Conservation (phyloP, 2,888 invertebrate species). For the Caenorhabditis auriculariae region DNA sequence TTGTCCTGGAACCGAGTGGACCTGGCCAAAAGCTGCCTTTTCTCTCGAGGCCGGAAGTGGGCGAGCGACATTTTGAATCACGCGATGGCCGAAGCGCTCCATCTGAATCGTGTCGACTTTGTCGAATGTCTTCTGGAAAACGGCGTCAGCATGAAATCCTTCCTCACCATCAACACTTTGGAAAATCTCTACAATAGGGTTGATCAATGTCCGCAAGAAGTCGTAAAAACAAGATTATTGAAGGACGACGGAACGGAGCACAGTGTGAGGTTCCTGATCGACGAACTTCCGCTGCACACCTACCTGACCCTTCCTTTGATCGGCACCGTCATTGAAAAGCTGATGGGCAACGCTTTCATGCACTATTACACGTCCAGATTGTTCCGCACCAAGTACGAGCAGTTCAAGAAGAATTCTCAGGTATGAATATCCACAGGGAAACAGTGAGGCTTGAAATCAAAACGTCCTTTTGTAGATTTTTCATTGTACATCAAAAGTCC, state of each 20-base stretch:
- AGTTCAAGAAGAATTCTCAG: conserved; percentile 64
- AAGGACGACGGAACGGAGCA: conserved; percentile 89
- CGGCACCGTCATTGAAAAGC: conserved; percentile 91
- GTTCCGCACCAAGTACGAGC: conserved; percentile 70
- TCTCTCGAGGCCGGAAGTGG: conserved; percentile 86
- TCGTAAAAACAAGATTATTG: conserved; percentile 88
- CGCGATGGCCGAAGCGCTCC: conserved; percentile 97
- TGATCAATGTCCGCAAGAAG: conserved; percentile 70
- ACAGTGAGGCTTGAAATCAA: too few relatives aligned
- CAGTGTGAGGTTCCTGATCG: conserved; percentile 90
- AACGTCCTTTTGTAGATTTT: too few relatives aligned
- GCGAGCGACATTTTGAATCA: conserved; percentile 88
- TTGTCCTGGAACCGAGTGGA: conserved; percentile 97
- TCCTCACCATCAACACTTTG: conserved; percentile 89
- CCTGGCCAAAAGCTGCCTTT: conserved; percentile 92
- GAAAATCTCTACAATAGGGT: conserved; percentile 88
- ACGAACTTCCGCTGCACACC: conserved; percentile 74
- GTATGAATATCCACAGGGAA: too few relatives aligned
- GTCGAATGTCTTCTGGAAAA: conserved; percentile 93
- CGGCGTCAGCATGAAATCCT: conserved; percentile 98
- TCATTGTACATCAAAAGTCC: too few relatives aligned
- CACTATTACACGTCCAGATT: conserved; percentile 90
- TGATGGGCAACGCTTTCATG: conserved; percentile 97
- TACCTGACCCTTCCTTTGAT: conserved; percentile 68
- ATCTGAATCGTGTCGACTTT: conserved; percentile 79